Evolutionary conservation across 2,888 invertebrate species (phyloP).

Genomic region (Pherbina coryleti): DNA sequence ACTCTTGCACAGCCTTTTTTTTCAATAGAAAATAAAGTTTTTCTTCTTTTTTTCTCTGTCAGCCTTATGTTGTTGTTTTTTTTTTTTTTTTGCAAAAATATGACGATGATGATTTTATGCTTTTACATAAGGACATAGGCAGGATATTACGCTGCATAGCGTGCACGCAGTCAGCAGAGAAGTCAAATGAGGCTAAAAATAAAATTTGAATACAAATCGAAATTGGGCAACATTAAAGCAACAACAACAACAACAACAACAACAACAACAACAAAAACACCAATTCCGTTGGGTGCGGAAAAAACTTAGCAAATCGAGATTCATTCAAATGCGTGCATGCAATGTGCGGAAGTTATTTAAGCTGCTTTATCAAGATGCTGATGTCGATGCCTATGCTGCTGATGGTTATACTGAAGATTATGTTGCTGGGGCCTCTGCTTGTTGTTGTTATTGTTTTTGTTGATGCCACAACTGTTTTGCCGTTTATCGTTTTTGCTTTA

Average conservation of each 20-base stretch:
- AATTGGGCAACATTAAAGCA: not conserved
- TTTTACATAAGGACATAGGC: not conserved
- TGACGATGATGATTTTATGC: not conserved
- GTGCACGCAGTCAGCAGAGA: too few relatives aligned
- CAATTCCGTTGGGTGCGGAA: too few relatives aligned
- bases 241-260: not conserved
- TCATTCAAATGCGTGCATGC: constrained; percentile 29
- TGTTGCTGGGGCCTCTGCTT: not conserved
- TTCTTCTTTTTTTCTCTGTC: not conserved
- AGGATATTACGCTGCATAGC: constrained; percentile 17
- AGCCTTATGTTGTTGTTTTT: not conserved
- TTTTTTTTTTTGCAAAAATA: not conserved
- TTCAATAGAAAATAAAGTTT: not conserved
- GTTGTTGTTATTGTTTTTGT: not conserved
- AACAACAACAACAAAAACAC: too few relatives aligned
- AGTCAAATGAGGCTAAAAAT: constrained; percentile 20
- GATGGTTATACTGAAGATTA: not conserved
- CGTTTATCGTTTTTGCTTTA: not conserved
- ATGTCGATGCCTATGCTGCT: not conserved
- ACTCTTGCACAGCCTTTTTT: not conserved
- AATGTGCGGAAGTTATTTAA: constrained; percentile 17
- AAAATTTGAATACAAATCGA: constrained; percentile 35
- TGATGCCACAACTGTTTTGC: not conserved
- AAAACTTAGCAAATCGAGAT: not conserved
- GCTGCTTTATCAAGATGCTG: not conserved